Conservation (phyloP, 2,888 invertebrate species). For the Nudaria mundana region DNA sequence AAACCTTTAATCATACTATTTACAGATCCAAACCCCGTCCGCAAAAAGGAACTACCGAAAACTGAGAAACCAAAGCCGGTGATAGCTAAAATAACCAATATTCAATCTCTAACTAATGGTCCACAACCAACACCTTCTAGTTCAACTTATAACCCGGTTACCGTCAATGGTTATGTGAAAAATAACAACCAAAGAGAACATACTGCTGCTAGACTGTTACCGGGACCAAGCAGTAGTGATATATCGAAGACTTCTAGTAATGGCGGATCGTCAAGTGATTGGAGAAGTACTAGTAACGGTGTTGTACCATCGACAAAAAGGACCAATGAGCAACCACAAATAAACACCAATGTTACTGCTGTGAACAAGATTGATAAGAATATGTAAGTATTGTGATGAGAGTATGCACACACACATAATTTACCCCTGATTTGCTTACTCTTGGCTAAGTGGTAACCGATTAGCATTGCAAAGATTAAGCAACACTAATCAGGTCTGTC, state of each 20-base stretch:
- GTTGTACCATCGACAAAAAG: slow-evolving; percentile 46
- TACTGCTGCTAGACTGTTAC: slow-evolving; percentile 12
- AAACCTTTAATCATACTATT: too few species aligned
- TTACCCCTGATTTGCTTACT: too few species aligned
- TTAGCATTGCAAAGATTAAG: too few species aligned
- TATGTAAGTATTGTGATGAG: slow-evolving; percentile 46
- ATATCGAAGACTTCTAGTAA: slow-evolving; percentile 6
- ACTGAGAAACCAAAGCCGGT: slow-evolving; percentile 10
- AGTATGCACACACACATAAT: too few species aligned
- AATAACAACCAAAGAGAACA: slow-evolving; percentile 16
- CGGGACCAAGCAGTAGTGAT: slow-evolving; percentile 15
- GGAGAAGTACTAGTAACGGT: slow-evolving; percentile 22
- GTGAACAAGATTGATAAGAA: slow-evolving; percentile 53
- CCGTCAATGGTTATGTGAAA: slow-evolving; percentile 18
- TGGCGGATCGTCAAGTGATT: slow-evolving; percentile 9
- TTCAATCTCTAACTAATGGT: slow-evolving; percentile 20
- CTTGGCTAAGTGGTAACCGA: too few species aligned
- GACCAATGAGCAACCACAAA: slow-evolving; percentile 69
- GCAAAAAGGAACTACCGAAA: slow-evolving; percentile 40
- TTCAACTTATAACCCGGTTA: slow-evolving; percentile 5
- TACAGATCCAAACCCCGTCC: slow-evolving; percentile 39
- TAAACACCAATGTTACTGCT: slow-evolving; percentile 48
- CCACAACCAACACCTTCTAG: slow-evolving; percentile 2
- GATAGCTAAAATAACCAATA: slow-evolving; percentile 10
- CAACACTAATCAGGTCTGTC: too few species aligned